Conservation (phyloP, 2,797 vertebrate genomes). For the Furcifer pardalis region DNA sequence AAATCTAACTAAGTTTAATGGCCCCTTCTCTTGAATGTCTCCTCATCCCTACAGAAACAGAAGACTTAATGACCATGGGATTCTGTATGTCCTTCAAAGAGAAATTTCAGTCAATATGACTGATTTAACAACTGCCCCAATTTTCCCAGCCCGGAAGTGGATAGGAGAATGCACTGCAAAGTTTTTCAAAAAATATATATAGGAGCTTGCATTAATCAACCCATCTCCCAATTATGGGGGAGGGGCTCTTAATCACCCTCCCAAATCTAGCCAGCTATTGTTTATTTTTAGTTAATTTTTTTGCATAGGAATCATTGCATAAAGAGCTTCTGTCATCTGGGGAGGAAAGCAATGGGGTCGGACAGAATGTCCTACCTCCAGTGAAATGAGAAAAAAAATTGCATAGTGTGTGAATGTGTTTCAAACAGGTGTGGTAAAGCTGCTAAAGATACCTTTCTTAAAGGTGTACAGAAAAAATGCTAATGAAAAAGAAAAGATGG, state of each 20-base stretch:
- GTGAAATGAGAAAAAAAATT: constrained; percentile 30
- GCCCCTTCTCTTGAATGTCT: not conserved
- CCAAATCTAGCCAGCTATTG: not conserved
- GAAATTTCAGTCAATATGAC: constrained; percentile 44
- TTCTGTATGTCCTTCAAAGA: constrained; percentile 21
- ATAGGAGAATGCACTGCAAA: constrained; percentile 10
- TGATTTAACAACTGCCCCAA: constrained; percentile 37
- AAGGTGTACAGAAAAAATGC: not conserved
- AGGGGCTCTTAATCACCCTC: constrained; percentile 50
- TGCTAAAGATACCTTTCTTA: not conserved
- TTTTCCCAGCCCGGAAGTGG: constrained; percentile 48
- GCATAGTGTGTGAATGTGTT: constrained; percentile 70
- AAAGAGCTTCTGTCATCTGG: constrained; percentile 51
- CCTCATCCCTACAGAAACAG: not conserved
- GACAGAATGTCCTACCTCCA: constrained; percentile 38
- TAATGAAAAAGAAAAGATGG: not conserved
- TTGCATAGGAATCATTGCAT: constrained; percentile 75
- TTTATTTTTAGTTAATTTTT: not conserved
- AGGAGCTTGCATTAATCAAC: constrained; percentile 13
- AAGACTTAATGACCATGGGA: constrained; percentile 3
- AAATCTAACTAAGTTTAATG: not conserved
- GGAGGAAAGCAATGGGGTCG: constrained; percentile 27
- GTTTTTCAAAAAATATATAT: not conserved
- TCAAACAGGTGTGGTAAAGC: not conserved
- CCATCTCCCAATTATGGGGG: not conserved